These are phyloP conservation scores for Macaria notata DNA, from an alignment of 2,888 invertebrate species.

Conservation along the genomic window DNA sequence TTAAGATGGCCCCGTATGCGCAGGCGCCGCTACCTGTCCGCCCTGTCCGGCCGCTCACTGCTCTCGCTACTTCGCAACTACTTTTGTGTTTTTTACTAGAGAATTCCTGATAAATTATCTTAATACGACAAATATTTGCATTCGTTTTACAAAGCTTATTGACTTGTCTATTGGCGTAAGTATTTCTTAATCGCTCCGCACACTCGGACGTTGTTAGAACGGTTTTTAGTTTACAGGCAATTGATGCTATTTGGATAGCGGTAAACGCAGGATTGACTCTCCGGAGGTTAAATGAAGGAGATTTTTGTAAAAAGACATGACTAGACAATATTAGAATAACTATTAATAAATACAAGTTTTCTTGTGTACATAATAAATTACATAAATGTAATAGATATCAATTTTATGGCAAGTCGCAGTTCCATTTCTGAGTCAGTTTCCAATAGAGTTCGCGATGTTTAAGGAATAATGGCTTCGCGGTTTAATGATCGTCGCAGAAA, in stretches of 20 bases:
- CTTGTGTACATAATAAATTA: no score
- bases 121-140: constrained; percentile 70
- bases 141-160: constrained; percentile 57
- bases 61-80: constrained; percentile 48
- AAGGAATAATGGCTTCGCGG: constrained; percentile 69
- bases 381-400: no score
- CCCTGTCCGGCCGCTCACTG: constrained; percentile 36
- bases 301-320: no score
- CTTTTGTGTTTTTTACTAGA: constrained; percentile 52
- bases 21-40: constrained; percentile 56
- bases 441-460: constrained; percentile 54
- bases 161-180: constrained; percentile 50
- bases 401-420: no score
- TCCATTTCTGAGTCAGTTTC: no score
- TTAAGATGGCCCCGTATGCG: constrained; percentile 54
- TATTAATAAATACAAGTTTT: no score
- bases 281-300: constrained; percentile 2
- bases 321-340: neutral
- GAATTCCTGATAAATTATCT: constrained; percentile 62
- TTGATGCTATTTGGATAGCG: constrained; percentile 58
- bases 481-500: constrained; percentile 74
- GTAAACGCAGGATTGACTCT: constrained; percentile 45
- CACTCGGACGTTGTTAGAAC: constrained; percentile 53
- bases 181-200: constrained; percentile 53
- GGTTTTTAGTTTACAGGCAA: constrained; percentile 50